These are phyloP conservation scores for Todiramphus saurophagus DNA, from an alignment of 2,113 vertebrate genomes.

Conservation along the genomic window DNA sequence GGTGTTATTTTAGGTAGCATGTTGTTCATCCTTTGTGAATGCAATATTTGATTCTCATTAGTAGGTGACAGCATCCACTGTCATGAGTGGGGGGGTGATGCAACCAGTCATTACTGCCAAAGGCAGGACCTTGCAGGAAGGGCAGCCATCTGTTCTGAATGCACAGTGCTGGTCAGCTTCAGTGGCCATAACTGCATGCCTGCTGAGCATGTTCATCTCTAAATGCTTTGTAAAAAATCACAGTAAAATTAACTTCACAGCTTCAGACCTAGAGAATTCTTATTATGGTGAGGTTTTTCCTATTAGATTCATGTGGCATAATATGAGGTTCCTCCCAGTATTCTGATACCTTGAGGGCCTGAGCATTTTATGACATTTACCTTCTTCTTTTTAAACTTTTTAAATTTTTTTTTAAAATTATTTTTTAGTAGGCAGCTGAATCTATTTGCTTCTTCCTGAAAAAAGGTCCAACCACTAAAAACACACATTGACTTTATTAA, in stretches of 20 bases:
- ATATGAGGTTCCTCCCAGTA: background rate
- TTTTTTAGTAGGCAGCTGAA: background rate
- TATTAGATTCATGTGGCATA: background rate
- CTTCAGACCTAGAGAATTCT: background rate
- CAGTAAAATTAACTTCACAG: background rate
- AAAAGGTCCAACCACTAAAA: background rate
- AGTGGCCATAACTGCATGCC: background rate
- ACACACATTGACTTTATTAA: constrained; percentile 7
- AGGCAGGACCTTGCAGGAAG: background rate
- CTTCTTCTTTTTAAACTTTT: too few relatives aligned
- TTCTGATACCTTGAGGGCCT: background rate
- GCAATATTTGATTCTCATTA: background rate
- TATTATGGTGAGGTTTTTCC: background rate
- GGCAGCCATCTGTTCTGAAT: background rate
- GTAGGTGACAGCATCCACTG: background rate
- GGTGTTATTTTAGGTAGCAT: background rate
- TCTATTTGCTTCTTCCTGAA: background rate
- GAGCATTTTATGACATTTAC: background rate
- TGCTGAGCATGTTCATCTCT: background rate
- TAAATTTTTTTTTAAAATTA: background rate
- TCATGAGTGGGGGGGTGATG: background rate
- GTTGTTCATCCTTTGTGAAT: background rate
- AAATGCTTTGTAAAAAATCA: background rate
- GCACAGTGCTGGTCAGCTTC: fast-evolving
- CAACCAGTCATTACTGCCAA: background rate